A percentile compares a stretch with the other conserved stretches of the same genome.
Evolutionary conservation across 2,888 invertebrate genomes (phyloP).

Genomic region (Agriopis aurantiaria): DNA sequence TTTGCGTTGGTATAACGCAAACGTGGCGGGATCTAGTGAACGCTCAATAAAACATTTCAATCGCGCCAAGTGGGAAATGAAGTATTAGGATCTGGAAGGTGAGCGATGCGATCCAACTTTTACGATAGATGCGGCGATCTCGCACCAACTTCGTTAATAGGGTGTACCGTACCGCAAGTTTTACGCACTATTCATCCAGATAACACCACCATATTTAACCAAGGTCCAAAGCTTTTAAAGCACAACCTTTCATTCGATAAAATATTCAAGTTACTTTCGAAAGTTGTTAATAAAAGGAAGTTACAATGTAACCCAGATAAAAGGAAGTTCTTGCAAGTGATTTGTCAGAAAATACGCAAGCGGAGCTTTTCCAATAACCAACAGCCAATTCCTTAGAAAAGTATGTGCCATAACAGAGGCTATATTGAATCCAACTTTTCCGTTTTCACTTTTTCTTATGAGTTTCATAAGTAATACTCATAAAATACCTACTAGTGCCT

Average conservation of each 20-base stretch:
- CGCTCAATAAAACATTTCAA: conserved; percentile 82
- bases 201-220: conserved; percentile 10
- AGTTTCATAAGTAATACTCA: conserved; percentile 60
- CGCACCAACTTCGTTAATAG: conserved; percentile 53
- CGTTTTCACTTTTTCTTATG: conserved; percentile 54
- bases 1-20: conserved; percentile 61
- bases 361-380: conserved; percentile 39
- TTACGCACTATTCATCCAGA: conserved; percentile 12
- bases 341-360: conserved; percentile 39
- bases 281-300: conserved; percentile 31
- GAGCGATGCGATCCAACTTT: conserved; percentile 68
- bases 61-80: conserved; percentile 77
- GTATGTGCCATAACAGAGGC: conserved; percentile 38
- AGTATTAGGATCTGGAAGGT: conserved; percentile 71
- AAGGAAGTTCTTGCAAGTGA: conserved; percentile 36
- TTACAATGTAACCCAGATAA: conserved; percentile 36
- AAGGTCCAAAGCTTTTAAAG: neutral
- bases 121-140: conserved; percentile 53
- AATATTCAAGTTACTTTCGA: conserved; percentile 27
- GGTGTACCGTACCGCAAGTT: conserved; percentile 35
- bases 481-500: conserved; percentile 62
- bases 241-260: conserved; percentile 10
- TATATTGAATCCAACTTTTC: conserved; percentile 57
- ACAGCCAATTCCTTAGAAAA: conserved; percentile 40
- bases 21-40: conserved; percentile 69